Percentiles rank a stretch among this genome's conserved stretches.
phyloP scores from a whole-genome alignment of 2,797 vertebrate genomes.

The Chaunax sp. region DNA sequence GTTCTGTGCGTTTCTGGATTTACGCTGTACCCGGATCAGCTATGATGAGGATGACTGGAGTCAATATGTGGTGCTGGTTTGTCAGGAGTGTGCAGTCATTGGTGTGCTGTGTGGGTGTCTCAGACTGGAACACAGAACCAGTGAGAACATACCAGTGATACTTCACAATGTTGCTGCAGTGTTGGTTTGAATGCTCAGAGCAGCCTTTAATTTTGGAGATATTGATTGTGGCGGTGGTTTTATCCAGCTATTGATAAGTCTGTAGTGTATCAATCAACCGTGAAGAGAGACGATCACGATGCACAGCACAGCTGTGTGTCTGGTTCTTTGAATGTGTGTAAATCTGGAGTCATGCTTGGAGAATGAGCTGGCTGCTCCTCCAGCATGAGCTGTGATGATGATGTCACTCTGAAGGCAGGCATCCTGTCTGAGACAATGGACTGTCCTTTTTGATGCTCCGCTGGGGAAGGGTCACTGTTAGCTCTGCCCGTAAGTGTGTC shows the following conservation, averaged over 20 bases:
- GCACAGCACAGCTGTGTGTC: neutral
- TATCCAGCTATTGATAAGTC: neutral
- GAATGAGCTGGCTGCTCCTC: conserved; percentile 37
- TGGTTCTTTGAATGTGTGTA: neutral
- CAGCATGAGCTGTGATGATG: conserved; percentile 9
- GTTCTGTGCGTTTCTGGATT: conserved; percentile 5
- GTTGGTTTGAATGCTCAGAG: conserved; percentile 44
- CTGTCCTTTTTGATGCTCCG: conserved; percentile 69
- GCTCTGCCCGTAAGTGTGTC: conserved; percentile 76
- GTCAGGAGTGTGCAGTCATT: conserved; percentile 46
- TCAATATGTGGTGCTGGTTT: conserved; percentile 35
- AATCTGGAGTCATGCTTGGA: conserved; percentile 41
- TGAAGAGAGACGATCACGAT: neutral
- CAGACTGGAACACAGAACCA: conserved; percentile 52
- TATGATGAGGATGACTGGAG: neutral
- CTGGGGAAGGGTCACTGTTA: conserved; percentile 76
- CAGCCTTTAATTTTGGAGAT: neutral
- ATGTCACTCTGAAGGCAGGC: conserved; percentile 43
- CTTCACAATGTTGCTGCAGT: conserved; percentile 65
- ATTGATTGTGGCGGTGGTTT: conserved; percentile 14
- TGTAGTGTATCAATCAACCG: neutral
- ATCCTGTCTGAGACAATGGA: conserved; percentile 79
- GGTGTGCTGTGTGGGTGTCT: conserved; percentile 63
- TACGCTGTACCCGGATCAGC: neutral
- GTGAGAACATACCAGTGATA: conserved; percentile 59